A percentile compares a stretch with the other conserved stretches of the same genome.
These are phyloP conservation scores for Lapara coniferarum DNA, from an alignment of 2,888 invertebrate species.

Conservation along the genomic window DNA sequence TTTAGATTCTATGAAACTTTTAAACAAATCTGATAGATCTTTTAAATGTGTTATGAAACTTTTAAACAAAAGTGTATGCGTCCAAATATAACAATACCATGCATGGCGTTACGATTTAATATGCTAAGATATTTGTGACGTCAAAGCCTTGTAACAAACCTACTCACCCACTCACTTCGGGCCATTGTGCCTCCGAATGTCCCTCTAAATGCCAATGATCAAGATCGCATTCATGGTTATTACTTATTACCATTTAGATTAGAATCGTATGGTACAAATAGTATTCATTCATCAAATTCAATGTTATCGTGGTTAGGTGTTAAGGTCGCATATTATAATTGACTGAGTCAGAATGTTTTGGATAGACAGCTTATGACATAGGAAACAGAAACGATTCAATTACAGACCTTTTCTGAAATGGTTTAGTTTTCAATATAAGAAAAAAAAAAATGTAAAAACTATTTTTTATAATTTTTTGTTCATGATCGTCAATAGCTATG, in stretches of 20 bases:
- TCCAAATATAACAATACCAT: no score
- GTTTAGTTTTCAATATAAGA: no score
- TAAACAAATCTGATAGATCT: no score
- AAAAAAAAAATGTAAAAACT: no score
- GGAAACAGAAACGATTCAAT: neutral
- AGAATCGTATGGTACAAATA: slow-evolving; percentile 16
- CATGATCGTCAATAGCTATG: no score
- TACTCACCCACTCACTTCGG: slow-evolving; percentile 1
- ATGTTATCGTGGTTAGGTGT: slow-evolving; percentile 1
- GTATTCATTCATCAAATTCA: slow-evolving; percentile 28
- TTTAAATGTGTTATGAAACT: no score
- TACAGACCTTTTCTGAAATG: neutral
- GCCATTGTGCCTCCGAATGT: slow-evolving; percentile 2
- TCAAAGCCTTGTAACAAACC: neutral
- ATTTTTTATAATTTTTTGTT: no score
- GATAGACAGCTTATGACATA: neutral
- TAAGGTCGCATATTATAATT: slow-evolving; percentile 5
- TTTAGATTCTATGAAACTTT: no score
- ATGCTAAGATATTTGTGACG: neutral
- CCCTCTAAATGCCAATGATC: slow-evolving; percentile 15
- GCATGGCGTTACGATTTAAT: neutral
- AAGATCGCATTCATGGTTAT: slow-evolving; percentile 20
- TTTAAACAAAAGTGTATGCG: no score
- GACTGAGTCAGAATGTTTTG: neutral
- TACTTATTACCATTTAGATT: slow-evolving; percentile 30